These are phyloP conservation scores for Mycetomoellerius zeteki DNA, from an alignment of 1,140 invertebrate species.

Conservation along the genomic window DNA sequence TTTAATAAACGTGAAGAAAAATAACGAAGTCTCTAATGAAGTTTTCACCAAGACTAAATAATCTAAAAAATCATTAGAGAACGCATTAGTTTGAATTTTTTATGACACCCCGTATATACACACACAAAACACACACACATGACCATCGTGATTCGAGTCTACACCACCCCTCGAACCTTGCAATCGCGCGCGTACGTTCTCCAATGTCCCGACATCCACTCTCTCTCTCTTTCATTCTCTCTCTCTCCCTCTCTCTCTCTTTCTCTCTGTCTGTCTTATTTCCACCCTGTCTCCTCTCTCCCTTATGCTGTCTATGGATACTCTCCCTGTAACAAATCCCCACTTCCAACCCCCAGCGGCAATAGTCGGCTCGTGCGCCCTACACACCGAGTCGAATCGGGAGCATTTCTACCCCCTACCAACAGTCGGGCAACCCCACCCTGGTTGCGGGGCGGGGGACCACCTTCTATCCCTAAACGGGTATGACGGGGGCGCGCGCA, in stretches of 20 bases:
- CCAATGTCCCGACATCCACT: slow-evolving; percentile 44
- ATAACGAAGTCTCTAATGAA: not conserved
- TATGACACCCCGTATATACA: slow-evolving; percentile 9
- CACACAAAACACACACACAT: slow-evolving; percentile 25
- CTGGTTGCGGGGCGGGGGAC: slow-evolving; percentile 14
- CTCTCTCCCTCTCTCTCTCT: slow-evolving; percentile 18
- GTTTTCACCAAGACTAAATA: not conserved
- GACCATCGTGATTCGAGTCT: slow-evolving; percentile 74
- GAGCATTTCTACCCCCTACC: slow-evolving; percentile 68
- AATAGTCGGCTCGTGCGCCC: slow-evolving; percentile 68
- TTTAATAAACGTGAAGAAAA: not conserved
- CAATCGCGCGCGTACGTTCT: slow-evolving; percentile 54
- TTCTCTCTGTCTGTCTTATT: not conserved
- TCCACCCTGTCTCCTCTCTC: slow-evolving; percentile 52
- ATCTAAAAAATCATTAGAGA: not conserved
- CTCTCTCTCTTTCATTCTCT: slow-evolving; percentile 18
- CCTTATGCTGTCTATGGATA: not conserved
- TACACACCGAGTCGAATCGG: slow-evolving; percentile 59
- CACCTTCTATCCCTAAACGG: slow-evolving; percentile 67
- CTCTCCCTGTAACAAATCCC: slow-evolving; percentile 56
- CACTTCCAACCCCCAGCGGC: slow-evolving; percentile 55
- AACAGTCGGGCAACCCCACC: slow-evolving; percentile 53
- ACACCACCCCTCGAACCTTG: slow-evolving; percentile 38
- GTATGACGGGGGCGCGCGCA: slow-evolving; percentile 66
- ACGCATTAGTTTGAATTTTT: not conserved